These are phyloP conservation scores for Bombus terrestris DNA, from an alignment of 1,140 invertebrate genomes.

Conservation along the genomic window DNA sequence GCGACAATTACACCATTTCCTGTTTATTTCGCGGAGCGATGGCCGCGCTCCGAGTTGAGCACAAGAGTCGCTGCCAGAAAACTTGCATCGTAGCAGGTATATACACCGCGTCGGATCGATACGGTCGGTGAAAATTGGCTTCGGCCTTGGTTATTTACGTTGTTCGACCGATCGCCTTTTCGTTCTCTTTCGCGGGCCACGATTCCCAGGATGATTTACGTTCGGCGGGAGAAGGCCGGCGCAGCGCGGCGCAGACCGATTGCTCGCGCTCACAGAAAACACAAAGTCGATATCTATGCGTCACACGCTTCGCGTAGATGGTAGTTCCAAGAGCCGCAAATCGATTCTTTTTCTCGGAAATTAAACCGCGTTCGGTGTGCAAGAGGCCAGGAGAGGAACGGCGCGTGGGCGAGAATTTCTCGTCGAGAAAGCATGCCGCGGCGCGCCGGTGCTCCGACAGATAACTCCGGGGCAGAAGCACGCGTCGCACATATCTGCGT, in stretches of 20 bases:
- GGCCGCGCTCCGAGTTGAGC: too few relatives aligned
- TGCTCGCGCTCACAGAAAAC: too few relatives aligned
- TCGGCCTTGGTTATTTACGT: constrained; percentile 19
- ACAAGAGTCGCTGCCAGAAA: too few relatives aligned
- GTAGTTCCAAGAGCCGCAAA: constrained; percentile 23
- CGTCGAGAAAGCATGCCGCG: too few relatives aligned
- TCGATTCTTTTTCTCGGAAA: constrained; percentile 46
- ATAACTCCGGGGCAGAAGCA: background rate
- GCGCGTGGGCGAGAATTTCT: background rate
- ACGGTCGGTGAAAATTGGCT: background rate
- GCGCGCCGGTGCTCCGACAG: too few relatives aligned
- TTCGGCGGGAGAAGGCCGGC: too few relatives aligned
- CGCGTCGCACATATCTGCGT: background rate
- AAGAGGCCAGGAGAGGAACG: background rate
- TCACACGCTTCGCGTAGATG: constrained; percentile 16
- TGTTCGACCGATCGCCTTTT: background rate
- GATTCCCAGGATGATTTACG: constrained; percentile 30
- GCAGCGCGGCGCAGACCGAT: too few relatives aligned
- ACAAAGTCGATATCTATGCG: constrained; percentile 16
- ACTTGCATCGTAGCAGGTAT: too few relatives aligned
- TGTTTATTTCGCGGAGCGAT: too few relatives aligned
- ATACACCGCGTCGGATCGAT: background rate
- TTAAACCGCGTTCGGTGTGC: background rate
- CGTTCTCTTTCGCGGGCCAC: background rate
- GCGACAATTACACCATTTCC: too few relatives aligned